A percentile compares a stretch with the other conserved stretches of the same genome.
phyloP scores from a whole-genome alignment of 2,113 vertebrate genomes.

The Crocuta crocuta region DNA sequence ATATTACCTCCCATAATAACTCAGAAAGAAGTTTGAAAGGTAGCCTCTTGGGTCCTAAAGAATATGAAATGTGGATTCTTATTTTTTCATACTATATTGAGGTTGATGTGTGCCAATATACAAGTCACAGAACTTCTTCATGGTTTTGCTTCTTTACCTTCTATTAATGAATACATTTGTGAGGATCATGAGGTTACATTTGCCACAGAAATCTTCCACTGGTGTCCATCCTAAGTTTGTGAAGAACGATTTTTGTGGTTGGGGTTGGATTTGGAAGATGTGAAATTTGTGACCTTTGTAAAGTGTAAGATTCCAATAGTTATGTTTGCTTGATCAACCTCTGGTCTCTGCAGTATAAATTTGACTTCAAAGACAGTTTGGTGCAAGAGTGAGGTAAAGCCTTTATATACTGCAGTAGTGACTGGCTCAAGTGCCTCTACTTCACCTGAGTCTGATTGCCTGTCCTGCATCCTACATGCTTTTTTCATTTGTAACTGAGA shows the following conservation, averaged over 20 bases:
- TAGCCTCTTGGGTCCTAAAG: not conserved
- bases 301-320: not conserved
- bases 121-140: not conserved
- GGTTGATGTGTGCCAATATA: not conserved
- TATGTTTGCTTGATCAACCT: not conserved
- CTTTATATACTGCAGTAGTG: not conserved
- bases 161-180: not conserved
- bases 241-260: not conserved
- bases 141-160: not conserved
- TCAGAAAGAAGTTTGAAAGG: not conserved
- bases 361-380: conserved; percentile 2
- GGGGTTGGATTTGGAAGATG: not conserved
- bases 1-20: not conserved
- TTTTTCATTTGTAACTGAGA: not conserved
- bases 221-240: not conserved
- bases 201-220: not conserved
- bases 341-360: not conserved
- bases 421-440: not conserved
- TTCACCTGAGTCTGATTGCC: not conserved
- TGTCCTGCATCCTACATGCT: not conserved
- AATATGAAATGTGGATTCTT: not conserved
- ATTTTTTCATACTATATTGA: not conserved
- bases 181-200: not conserved
- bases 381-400: not conserved
- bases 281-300: not conserved